A percentile compares a stretch with the other conserved stretches of the same genome.
Evolutionary conservation across 2,113 vertebrate species (phyloP).

Genomic region (Rhipidura dahli): DNA sequence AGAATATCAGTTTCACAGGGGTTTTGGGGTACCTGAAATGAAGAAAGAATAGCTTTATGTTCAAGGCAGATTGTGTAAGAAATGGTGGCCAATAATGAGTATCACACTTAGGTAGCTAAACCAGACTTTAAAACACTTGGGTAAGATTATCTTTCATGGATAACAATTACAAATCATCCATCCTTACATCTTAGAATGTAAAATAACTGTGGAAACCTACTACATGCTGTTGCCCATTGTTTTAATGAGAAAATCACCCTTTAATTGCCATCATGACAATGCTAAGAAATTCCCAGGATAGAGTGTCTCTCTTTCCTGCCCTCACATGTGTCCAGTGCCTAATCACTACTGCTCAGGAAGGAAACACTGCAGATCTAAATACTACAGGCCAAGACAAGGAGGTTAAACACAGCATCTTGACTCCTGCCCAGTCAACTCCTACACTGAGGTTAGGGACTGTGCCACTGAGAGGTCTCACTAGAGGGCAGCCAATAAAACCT

Average conservation of each 20-base stretch:
- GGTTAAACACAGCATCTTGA: not conserved
- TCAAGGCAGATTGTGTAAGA: not conserved
- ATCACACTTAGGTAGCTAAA: not conserved
- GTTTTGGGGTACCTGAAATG: not conserved
- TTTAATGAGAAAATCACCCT: not conserved
- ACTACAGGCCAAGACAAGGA: not conserved
- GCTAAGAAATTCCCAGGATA: not conserved
- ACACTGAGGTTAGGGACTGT: not conserved
- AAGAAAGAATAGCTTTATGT: not conserved
- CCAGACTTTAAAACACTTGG: not conserved
- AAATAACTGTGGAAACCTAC: not conserved
- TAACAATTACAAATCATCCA: not conserved
- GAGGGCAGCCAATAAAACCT: not conserved
- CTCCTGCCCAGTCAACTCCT: not conserved
- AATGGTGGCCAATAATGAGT: not conserved
- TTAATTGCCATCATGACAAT: not conserved
- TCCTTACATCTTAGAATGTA: not conserved
- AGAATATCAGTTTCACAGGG: not conserved
- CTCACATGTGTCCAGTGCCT: not conserved
- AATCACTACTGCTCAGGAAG: not conserved
- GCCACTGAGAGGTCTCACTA: not conserved
- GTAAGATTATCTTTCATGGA: not conserved
- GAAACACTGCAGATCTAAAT: slow-evolving; percentile 14
- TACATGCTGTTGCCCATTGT: not conserved
- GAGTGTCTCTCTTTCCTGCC: not conserved